Base-by-base conservation (phyloP, 2,113 vertebrate species). In the Machaerirhynchus nigripectus region DNA sequence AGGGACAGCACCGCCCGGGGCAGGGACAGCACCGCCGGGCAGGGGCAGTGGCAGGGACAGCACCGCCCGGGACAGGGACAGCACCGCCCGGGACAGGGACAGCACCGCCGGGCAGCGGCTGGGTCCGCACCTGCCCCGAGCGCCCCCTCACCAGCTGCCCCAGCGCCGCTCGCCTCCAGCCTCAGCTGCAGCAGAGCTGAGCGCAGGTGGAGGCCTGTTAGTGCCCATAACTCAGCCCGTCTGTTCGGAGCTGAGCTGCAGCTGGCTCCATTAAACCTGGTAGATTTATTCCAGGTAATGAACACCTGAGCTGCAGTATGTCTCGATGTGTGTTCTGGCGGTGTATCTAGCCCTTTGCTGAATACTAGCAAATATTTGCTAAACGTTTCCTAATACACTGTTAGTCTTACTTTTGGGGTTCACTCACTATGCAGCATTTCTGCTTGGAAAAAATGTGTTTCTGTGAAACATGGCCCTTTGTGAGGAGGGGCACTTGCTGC, bases 251-350 rank as follows among this genome's bases (percentile, higher is more conserved):
- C 39, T 64, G 19, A 24, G 33, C 33, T 87, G 63, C 68, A 86
- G 79, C 80, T 92, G 70, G 37, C 76, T 42, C 79, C 56, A 16
- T 53, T 90, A 44, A 77, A 52, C 27, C 33, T 39, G 49, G n/a
- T 42, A 33, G 47, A 59, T 5, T 10, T 5, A 21, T 15, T 35
- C 28, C 30, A 42, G 23, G 46, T 60, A 71, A 52, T 6, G 20
- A 44, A 15, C 2, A 18, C 13, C 8, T 31, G 27, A 8, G 5
- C 35, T 60, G 28, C 2, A 6, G 17, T 0, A 1, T n/a, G 27
- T 21, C 4, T 49, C 0, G 2, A 0, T 10, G n/a, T 18, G 22
- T 26, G 15, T 39, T n/a, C 1, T 53, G 49, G 9, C 19, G 15
- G 4, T 21, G 0, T 7, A 3, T 4, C 2, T 2, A 1, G 13